A percentile compares a stretch with the other conserved stretches of the same genome.
Conservation (phyloP, 1,140 invertebrate species). For the Asbolus verrucosus region DNA sequence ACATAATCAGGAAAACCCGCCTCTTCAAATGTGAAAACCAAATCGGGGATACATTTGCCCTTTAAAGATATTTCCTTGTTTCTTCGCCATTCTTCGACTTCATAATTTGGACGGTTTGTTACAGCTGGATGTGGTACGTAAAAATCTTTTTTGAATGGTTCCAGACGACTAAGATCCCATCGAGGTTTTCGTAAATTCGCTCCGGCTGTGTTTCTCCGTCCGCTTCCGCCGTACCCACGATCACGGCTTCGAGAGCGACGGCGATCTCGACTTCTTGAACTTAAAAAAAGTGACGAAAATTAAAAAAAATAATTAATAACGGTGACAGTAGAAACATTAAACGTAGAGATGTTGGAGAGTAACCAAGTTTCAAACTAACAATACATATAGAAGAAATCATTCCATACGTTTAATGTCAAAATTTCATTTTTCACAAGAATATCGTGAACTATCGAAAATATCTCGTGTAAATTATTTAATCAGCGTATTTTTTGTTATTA, state of each 20-base stretch:
- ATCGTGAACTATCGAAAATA: no score
- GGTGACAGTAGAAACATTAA: no score
- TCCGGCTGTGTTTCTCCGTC: slow-evolving; percentile 67
- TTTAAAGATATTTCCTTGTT: slow-evolving; percentile 85
- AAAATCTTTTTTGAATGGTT: slow-evolving; percentile 94
- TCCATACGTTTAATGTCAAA: no score
- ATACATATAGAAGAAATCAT: no score
- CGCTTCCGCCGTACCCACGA: slow-evolving; percentile 65
- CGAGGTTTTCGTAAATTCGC: slow-evolving; percentile 75
- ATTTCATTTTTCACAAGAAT: no score
- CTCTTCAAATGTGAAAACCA: slow-evolving; percentile 86
- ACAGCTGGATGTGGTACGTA: slow-evolving; percentile 85
- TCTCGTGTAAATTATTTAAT: no score
- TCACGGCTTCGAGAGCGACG: slow-evolving; percentile 60
- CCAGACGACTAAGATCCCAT: slow-evolving; percentile 79
- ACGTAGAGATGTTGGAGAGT: no score
- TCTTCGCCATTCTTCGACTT: slow-evolving; percentile 81
- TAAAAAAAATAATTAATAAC: no score
- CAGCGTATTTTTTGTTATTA: no score
- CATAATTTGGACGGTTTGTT: slow-evolving; percentile 74
- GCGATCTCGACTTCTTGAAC: slow-evolving; percentile 56
- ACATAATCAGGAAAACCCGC: slow-evolving; percentile 86
- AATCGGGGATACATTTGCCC: slow-evolving; percentile 78
- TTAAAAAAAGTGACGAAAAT: no score
- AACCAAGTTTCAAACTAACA: no score